Percentiles rank a stretch among this genome's conserved stretches.
Conservation (phyloP, 2,113 vertebrate species). For the cattle (Bos taurus) region ARS-UCD2.0 NC_037349.1:26975501-26976000, state of each 20-base stretch:
- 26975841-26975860: background rate
- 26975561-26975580: background rate
- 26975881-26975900: background rate
- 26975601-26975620: background rate
- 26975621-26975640: background rate
- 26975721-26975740: background rate
- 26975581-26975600: background rate
- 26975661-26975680: background rate
- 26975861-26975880: background rate
- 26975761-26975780: background rate
- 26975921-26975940: background rate
- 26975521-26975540: background rate
- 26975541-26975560: background rate
- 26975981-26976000: background rate
- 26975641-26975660: background rate
- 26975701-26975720: background rate
- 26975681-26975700: background rate
- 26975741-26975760: background rate
- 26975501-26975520: background rate
- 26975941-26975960: background rate
- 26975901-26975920: background rate
- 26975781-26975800: background rate
- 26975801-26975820: background rate
- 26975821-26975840: background rate
- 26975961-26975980: background rate